Evolutionary conservation across 2,797 vertebrate genomes (phyloP).

Genomic region (Sebastes reedi): DNA sequence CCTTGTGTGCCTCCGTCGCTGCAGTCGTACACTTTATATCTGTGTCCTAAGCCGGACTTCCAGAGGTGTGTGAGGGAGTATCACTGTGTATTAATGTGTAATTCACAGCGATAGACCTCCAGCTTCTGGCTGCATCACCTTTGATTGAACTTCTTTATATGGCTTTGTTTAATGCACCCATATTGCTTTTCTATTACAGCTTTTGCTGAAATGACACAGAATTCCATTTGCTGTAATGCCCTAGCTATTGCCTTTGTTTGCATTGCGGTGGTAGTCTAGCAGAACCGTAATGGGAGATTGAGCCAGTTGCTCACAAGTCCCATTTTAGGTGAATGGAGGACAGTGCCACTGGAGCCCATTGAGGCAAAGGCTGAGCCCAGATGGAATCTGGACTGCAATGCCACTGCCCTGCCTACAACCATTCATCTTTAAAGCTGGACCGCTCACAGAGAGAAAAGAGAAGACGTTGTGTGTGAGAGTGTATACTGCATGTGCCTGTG

Average conservation of each 20-base stretch:
- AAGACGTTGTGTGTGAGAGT: constrained; percentile 1
- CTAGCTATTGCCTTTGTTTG: constrained; percentile 67
- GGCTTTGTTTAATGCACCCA: constrained; percentile 58
- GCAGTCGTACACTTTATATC: constrained; percentile 10
- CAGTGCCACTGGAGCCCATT: constrained; percentile 36
- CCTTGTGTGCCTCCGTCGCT: constrained; percentile 24
- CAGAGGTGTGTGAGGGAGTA: constrained; percentile 17
- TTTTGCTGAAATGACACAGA: constrained; percentile 60
- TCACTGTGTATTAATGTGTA: constrained; percentile 34
- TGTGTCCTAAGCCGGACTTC: constrained; percentile 14
- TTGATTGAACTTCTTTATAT: constrained; percentile 62
- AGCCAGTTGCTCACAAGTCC: constrained; percentile 61
- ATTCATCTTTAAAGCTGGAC: constrained; percentile 54
- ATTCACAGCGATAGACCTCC: constrained; percentile 29
- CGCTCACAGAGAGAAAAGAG: constrained; percentile 27
- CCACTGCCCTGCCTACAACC: constrained; percentile 27
- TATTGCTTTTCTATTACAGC: constrained; percentile 65
- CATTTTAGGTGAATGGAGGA: constrained; percentile 55
- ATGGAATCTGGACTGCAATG: constrained; percentile 39
- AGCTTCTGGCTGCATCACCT: constrained; percentile 53
- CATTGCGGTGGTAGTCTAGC: constrained; percentile 54
- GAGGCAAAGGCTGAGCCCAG: constrained; percentile 23
- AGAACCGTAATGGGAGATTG: constrained; percentile 58
- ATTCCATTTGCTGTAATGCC: constrained; percentile 70
- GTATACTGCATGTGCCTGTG: neutral